Percentiles rank a stretch among this genome's conserved stretches.
Conservation (phyloP, 2,113 vertebrate genomes). For the Elephas maximus region DNA sequence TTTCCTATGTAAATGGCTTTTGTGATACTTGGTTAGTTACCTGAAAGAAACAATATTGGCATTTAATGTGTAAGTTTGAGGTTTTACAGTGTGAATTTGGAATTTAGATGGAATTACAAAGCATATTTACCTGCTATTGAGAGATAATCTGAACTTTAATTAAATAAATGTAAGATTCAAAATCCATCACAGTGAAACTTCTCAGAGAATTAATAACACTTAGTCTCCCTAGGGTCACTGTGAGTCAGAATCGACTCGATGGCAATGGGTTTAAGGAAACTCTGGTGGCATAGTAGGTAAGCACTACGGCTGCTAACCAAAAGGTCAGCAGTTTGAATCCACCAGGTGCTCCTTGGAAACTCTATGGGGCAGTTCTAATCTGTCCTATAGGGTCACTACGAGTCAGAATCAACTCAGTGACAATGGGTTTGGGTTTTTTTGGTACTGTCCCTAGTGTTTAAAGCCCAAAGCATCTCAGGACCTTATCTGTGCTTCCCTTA, state of each 20-base stretch:
- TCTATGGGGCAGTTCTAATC: too few species aligned
- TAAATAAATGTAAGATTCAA: conserved; percentile 20
- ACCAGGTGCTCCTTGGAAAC: background rate
- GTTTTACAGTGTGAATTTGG: background rate
- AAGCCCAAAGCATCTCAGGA: background rate
- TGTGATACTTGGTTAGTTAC: background rate
- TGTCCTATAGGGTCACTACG: too few species aligned
- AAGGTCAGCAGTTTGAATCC: too few species aligned
- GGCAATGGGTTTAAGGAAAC: too few species aligned
- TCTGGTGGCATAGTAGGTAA: too few species aligned
- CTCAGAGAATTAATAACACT: background rate
- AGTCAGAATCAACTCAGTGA: too few species aligned
- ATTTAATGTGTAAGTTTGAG: background rate
- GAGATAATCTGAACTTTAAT: background rate
- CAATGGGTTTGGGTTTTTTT: too few species aligned
- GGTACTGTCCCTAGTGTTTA: too few species aligned
- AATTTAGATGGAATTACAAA: background rate
- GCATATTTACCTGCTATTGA: background rate
- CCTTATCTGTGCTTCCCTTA: background rate
- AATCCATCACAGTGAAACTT: background rate
- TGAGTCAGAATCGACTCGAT: too few species aligned
- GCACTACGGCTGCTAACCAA: too few species aligned
- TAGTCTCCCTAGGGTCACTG: background rate
- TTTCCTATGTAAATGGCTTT: background rate
- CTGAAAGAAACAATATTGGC: background rate